A percentile compares a stretch with the other conserved stretches of the same genome.
Conservation (phyloP, 2,797 vertebrate species). For the Echiichthys vipera region DNA sequence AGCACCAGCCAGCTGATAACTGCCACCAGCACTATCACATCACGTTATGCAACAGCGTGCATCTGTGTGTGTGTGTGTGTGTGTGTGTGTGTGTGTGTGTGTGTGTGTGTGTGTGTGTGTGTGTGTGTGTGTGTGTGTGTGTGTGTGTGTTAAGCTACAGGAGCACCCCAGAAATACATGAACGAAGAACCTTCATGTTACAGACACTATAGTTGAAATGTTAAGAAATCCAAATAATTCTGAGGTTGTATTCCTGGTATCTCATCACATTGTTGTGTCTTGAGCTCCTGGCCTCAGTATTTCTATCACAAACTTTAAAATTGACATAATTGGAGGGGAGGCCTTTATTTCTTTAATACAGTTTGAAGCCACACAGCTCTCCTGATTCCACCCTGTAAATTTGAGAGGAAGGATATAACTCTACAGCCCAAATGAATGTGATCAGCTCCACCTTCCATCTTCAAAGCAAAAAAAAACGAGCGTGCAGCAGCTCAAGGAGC, state of each 20-base stretch:
- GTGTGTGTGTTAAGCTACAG: too few species aligned
- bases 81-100: too few species aligned
- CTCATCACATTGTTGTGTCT: background rate
- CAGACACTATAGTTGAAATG: background rate
- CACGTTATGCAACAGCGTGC: slow-evolving; percentile 54
- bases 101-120: too few species aligned
- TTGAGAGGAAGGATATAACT: slow-evolving; percentile 44
- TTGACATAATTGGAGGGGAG: slow-evolving; percentile 13
- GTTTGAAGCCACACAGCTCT: slow-evolving; percentile 15
- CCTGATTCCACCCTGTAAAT: slow-evolving; percentile 32
- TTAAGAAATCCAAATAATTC: background rate
- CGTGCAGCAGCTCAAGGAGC: slow-evolving; percentile 26
- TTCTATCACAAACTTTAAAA: slow-evolving; percentile 1
- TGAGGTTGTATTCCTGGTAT: background rate
- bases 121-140: too few species aligned
- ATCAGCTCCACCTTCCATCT: slow-evolving; percentile 73
- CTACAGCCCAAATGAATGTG: slow-evolving; percentile 45
- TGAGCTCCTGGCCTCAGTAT: background rate
- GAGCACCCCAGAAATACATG: too few species aligned
- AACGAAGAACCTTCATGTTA: background rate
- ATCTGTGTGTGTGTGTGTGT: slow-evolving; percentile 17
- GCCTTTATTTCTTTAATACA: slow-evolving; percentile 1
- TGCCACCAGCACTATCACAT: slow-evolving; percentile 47
- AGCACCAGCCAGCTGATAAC: slow-evolving; percentile 47
- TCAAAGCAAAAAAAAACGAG: slow-evolving; percentile 58